These are phyloP conservation scores for Lophotriccus pileatus DNA, from an alignment of 2,797 vertebrate species.

Conservation along the genomic window DNA sequence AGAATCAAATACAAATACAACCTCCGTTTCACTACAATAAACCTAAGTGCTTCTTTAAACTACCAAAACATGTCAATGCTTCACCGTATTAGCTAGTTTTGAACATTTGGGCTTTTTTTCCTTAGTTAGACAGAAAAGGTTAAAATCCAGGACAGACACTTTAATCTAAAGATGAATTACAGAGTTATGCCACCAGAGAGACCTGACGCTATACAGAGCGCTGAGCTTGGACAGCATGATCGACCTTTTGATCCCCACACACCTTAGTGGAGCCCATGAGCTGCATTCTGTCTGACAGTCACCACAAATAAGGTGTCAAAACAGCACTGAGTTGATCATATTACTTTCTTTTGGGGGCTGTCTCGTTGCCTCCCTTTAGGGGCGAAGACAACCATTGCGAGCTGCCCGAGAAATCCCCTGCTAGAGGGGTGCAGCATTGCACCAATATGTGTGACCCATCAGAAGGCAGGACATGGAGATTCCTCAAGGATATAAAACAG, in stretches of 20 bases:
- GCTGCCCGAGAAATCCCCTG: background rate
- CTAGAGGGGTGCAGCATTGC: background rate
- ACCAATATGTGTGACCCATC: background rate
- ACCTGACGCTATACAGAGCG: background rate
- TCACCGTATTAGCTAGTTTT: background rate
- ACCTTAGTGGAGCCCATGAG: background rate
- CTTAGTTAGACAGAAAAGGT: background rate
- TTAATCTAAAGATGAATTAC: background rate
- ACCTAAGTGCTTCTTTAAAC: background rate
- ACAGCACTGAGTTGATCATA: background rate
- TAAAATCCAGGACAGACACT: background rate
- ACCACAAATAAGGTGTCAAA: background rate
- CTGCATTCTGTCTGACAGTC: background rate
- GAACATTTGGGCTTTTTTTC: background rate
- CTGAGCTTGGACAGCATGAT: accelerated
- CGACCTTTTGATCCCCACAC: background rate
- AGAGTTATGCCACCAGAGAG: background rate
- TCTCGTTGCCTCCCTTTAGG: background rate
- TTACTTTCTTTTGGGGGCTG: background rate
- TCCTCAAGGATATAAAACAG: background rate
- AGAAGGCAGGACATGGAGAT: background rate
- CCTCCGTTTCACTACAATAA: background rate
- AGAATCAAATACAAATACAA: constrained; percentile 17
- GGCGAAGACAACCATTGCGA: background rate
- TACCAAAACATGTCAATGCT: background rate